phyloP scores from a whole-genome alignment of 2,888 invertebrate genomes.

The Agrotis segetum region DNA sequence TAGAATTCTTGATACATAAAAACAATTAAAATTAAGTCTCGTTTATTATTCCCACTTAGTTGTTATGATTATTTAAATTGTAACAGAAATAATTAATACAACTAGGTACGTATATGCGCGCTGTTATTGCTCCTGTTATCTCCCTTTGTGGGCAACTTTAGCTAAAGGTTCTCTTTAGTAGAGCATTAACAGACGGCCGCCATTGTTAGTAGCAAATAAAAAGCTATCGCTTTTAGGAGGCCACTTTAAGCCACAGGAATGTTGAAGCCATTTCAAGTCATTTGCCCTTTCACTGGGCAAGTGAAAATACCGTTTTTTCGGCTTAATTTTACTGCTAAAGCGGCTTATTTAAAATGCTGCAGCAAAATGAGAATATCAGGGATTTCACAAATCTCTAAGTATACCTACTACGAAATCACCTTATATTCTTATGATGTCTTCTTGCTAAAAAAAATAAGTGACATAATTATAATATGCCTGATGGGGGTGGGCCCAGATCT shows the following conservation, averaged over 20 bases:
- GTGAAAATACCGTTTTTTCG: constrained; percentile 10
- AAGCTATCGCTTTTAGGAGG: constrained; percentile 52
- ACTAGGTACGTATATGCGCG: constrained; percentile 18
- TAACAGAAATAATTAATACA: constrained; percentile 39
- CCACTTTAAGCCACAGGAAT: constrained; percentile 40
- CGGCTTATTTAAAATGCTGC: too few species aligned
- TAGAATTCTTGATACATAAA: neutral
- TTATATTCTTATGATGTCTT: too few species aligned
- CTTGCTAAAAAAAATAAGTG: too few species aligned
- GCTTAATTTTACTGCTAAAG: neutral
- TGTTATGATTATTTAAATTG: constrained; percentile 32
- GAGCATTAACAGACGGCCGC: constrained; percentile 50
- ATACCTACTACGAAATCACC: too few species aligned
- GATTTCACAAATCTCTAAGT: too few species aligned
- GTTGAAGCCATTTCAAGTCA: constrained; percentile 37
- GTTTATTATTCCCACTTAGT: constrained; percentile 2
- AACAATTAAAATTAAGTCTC: constrained; percentile 24
- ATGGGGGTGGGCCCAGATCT: too few species aligned
- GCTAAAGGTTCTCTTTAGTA: constrained; percentile 42
- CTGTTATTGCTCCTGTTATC: constrained; percentile 52
- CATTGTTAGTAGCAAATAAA: constrained; percentile 60
- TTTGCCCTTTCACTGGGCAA: constrained; percentile 19
- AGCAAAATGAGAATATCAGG: too few species aligned
- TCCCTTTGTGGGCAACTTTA: constrained; percentile 44
- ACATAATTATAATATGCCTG: too few species aligned